These are phyloP conservation scores for Poecilia wingei DNA, from an alignment of 2,797 vertebrate species.

Conservation along the genomic window DNA sequence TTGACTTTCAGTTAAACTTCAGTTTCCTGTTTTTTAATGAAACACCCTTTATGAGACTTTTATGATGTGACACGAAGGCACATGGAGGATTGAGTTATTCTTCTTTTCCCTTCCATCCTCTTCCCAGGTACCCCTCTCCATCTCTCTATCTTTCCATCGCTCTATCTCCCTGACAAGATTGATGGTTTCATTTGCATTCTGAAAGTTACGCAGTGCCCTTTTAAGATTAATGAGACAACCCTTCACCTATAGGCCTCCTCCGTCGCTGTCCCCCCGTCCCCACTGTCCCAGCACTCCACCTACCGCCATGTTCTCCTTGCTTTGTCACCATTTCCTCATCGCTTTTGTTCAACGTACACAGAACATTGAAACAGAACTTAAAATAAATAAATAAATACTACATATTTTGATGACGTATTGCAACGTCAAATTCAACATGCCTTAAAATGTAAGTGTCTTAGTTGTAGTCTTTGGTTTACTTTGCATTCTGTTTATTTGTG, in stretches of 20 bases:
- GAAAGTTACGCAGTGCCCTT: constrained; percentile 42
- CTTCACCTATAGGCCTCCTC: constrained; percentile 50
- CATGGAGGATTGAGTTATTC: rapidly evolving
- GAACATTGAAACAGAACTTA: background rate
- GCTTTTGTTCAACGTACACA: background rate
- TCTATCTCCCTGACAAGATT: constrained; percentile 51
- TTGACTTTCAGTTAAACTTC: constrained; percentile 5
- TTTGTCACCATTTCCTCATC: constrained; percentile 1
- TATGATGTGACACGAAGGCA: background rate
- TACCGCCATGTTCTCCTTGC: background rate
- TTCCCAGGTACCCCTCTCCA: constrained; percentile 17
- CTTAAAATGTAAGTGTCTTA: background rate
- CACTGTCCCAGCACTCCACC: background rate
- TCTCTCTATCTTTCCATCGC: constrained; percentile 30
- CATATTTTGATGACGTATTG: background rate
- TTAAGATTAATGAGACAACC: constrained; percentile 70
- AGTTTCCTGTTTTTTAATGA: constrained; percentile 1
- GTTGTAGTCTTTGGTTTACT: background rate
- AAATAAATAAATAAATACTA: background rate
- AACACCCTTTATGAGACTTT: constrained; percentile 16
- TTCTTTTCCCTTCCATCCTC: background rate
- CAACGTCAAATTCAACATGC: background rate
- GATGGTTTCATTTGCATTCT: constrained; percentile 66
- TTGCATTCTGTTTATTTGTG: background rate
- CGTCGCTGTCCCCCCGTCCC: constrained; percentile 15